Base-by-base conservation (phyloP, 2,797 vertebrate species). In the Sebastes flavidus region DNA sequence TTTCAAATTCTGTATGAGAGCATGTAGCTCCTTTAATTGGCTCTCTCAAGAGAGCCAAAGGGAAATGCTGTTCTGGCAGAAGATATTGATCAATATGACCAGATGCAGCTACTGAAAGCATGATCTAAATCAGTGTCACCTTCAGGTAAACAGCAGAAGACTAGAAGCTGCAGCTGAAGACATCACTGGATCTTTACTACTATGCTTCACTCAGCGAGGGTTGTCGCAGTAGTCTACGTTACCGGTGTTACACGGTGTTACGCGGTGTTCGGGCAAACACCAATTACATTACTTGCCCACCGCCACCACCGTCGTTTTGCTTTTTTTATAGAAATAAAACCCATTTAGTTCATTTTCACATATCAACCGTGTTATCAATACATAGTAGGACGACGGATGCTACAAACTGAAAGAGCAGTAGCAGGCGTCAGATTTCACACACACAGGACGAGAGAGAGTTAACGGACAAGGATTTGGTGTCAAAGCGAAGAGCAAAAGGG, bases 51-150 rank as follows among this genome's bases (percentile, higher is more conserved):
- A 91, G 67, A 87, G 80, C 71, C 72, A 84, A 89, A 87, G 84
- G 82, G 88, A 93, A 93, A 93, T 86, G 90, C 84, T 90, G 91
- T 65, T 88, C 84, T 87, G 83, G 86, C 85, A 82, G 82, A 80
- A 84, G 82, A 86, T 91, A 86, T 87, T 89, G 91, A 94, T 95
- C 92, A 89, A 88, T 85, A 88, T 72, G 83, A 88, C 87, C 82
- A 89, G 63, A 92, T 91, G 89, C 90, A 85, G 87, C 88, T 24
- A 18, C 87, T 87, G 87, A 92, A 91, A 93, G 90, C 79, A 86
- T 85, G 59, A 89, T 88, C 86, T 72, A 88, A 86, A 93, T 93
- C 92, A 91, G 91, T 90, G 90, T 94, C 92, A 91, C 91, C 90
- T 92, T 89, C 86, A 87, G 82, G 79, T 90, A 78, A 86, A 88